Evolutionary conservation across 92 coral and sea anemone species (phyloP), one percentile per base, ranked within the genome.

Genomic region (Porites divaricata): DNA sequence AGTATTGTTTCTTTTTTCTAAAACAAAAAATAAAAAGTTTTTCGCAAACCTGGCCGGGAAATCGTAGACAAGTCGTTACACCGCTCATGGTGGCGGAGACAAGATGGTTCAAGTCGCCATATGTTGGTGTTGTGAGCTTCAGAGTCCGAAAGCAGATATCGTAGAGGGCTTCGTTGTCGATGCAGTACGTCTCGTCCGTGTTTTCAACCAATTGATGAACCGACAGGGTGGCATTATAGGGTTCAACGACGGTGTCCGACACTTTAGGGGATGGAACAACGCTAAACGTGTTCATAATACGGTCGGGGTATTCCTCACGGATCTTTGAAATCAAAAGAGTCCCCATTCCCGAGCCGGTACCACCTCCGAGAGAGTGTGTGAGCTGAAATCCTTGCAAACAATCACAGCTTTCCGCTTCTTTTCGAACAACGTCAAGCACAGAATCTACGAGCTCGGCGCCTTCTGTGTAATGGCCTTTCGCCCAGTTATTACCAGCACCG

Each of bases 401-500:
- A 51, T 95, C 98, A 75, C 98, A 95, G 90, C 98, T 91, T 83
- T 95, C 98, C 21, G 98, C 96, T 76, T 95, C 98, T 79, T 95
- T 95, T 28, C 98, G 97, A 20, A 95, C 98, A 10, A 95, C 94
- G 90, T 95, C 98, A 63, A 95, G 97, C 72, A 95, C 98, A 13
- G 98, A 95, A 88, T 95, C 98, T 75, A 95, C 98, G 11, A 95
- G 72, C 70, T 93, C 97, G 13, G 98, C 97, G 63, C 98, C 98
- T 89, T 95, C 97, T 25, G 98, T 95, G 95, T 95, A 95, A 86
- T 95, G 98, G 21, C 98, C 98, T 65, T 95, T 95, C 8, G 98
- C 98, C 98, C 98, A 95, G 93, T 95, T 95, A 72, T 95, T 95
- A 62, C 98, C 98, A 66, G 98, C 97, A 17, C 98, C 98, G 63